These are phyloP conservation scores for Indicator maculatus DNA, from an alignment of 2,113 vertebrate genomes.

Conservation along the genomic window DNA sequence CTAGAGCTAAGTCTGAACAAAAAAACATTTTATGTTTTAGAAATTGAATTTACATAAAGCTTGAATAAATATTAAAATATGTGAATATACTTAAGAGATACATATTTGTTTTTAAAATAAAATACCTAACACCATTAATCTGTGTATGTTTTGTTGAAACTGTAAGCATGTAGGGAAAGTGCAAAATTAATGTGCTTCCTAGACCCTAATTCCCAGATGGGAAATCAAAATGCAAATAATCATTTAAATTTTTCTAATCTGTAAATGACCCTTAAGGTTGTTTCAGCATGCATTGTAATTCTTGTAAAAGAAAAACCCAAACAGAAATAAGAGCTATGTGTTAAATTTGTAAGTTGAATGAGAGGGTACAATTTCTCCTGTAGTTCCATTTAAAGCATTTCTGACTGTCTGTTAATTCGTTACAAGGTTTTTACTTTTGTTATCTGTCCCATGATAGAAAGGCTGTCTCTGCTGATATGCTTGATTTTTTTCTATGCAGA, in stretches of 20 bases:
- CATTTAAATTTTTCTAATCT: neutral
- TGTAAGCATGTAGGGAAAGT: neutral
- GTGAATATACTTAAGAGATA: neutral
- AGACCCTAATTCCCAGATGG: neutral
- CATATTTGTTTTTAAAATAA: neutral
- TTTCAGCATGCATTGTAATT: neutral
- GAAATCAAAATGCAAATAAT: slow-evolving; percentile 19
- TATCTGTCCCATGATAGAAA: neutral
- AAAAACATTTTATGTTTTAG: neutral
- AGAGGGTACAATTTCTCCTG: neutral
- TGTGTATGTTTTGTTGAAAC: neutral
- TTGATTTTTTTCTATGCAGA: slow-evolving; percentile 73
- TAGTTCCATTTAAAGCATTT: neutral
- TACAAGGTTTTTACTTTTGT: neutral
- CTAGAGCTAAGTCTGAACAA: neutral
- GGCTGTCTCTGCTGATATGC: neutral
- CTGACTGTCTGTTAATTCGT: neutral
- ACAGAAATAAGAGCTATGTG: neutral
- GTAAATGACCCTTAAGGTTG: neutral
- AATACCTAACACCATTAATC: neutral
- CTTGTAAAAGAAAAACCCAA: neutral
- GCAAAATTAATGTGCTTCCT: neutral
- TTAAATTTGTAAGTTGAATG: neutral
- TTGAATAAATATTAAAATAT: neutral
- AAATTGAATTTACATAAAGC: neutral